Percentiles rank a stretch among this genome's conserved stretches.
phyloP scores from a whole-genome alignment of 2,888 invertebrate genomes.

The Andrena chrysosceles region DNA sequence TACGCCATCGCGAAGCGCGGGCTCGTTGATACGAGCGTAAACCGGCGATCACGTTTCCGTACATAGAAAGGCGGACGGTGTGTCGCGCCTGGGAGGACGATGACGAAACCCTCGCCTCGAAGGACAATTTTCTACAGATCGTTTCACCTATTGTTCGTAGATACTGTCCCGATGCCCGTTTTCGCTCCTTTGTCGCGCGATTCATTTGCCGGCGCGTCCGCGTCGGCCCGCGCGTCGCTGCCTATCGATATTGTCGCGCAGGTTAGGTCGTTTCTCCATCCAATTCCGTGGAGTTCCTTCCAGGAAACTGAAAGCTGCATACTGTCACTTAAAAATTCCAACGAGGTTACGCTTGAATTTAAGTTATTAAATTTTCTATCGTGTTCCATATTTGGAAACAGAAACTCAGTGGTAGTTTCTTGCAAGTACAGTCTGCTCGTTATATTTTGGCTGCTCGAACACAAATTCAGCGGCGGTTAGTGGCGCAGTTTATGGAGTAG shows the following conservation, averaged over 20 bases:
- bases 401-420: too few relatives aligned
- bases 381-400: too few relatives aligned
- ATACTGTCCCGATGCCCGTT: constrained; percentile 19
- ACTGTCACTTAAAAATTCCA: not conserved
- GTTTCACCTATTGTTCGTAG: constrained; percentile 51
- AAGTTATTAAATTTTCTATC: too few relatives aligned
- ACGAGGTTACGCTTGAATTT: too few relatives aligned
- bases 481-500: too few relatives aligned
- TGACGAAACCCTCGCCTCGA: constrained; percentile 52
- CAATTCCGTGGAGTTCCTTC: not conserved
- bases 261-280: not conserved
- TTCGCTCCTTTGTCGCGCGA: not conserved
- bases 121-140: constrained; percentile 58
- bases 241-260: not conserved
- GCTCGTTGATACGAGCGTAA: constrained; percentile 28
- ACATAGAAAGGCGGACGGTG: constrained; percentile 55
- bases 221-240: not conserved
- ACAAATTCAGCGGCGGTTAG: too few relatives aligned
- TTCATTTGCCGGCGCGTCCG: not conserved
- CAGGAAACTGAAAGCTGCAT: not conserved
- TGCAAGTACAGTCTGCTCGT: too few relatives aligned
- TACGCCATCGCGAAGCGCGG: constrained; percentile 29
- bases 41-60: constrained; percentile 56
- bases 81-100: constrained; percentile 29
- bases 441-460: too few relatives aligned